Evolutionary conservation across 2,888 invertebrate genomes (phyloP).

Genomic region (Norana najaformis): DNA sequence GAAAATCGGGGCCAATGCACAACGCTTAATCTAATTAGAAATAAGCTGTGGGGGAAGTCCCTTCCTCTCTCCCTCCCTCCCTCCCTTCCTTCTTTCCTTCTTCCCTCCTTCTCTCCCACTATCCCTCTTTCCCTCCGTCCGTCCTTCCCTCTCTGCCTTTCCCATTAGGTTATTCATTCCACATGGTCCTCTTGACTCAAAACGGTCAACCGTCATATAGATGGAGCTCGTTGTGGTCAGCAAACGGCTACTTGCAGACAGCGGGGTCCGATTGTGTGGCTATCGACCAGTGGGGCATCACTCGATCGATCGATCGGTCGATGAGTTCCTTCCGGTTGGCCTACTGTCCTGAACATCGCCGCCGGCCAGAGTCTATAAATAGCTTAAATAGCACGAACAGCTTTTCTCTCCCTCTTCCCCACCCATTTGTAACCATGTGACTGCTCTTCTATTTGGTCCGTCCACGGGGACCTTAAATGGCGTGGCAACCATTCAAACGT

Average conservation of each 20-base stretch:
- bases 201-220: background rate
- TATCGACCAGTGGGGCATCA: background rate
- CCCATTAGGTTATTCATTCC: background rate
- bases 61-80: background rate
- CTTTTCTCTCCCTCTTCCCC: background rate
- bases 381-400: background rate
- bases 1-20: background rate
- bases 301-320: too few relatives aligned
- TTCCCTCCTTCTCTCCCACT: background rate
- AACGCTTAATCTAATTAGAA: background rate
- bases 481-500: too few relatives aligned
- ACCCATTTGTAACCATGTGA: background rate
- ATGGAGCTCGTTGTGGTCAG: slow-evolving; percentile 3
- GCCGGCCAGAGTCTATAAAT: background rate
- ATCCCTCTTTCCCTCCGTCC: too few relatives aligned
- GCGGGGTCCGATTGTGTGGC: background rate
- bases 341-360: background rate
- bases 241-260: background rate
- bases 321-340: background rate
- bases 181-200: background rate
- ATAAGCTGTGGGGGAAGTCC: background rate
- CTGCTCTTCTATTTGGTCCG: background rate
- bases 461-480: too few relatives aligned
- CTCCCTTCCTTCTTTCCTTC: background rate
- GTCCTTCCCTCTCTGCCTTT: background rate